Base-by-base conservation (phyloP, 37 sponge, comb jelly and placozoan species). In the Eunapius fragilis region DNA sequence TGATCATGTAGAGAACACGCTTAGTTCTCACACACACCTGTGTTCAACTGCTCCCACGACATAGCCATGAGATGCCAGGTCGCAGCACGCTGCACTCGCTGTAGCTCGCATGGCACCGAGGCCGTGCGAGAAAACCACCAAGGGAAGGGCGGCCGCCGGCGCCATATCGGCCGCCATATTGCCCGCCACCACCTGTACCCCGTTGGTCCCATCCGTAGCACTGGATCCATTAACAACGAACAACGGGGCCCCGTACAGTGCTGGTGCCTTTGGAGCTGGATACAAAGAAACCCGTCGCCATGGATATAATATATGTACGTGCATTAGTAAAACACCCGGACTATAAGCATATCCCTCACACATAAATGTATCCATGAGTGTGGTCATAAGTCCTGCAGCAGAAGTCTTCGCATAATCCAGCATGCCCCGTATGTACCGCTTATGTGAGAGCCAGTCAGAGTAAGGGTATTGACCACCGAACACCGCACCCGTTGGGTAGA, bases 21-120 rank as follows among this genome's bases (percentile, higher is more conserved):
- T 19, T 48, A 78, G 26, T 58, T 34, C n/a, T n/a, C n/a, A 25
- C 67, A n/a, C 87, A 13, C 30, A 89, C 89, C 78, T 91, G 81
- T 91, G 92, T 31, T 91, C 92, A 41, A 91, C 70, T 31, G 87
- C 68, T 36, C 87, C 87, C 68, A 87, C 87, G 0, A 91, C 75
- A 36, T 91, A 91, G 71, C 92, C 92, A 48, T 91, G 87, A 45
- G 92, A 91, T 17, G 92, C 92, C 33, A 91, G 81, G 45, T 91
- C 92, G 86, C 87, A 91, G 70, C 81, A 86, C 11, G 86, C 70
- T 1, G 71, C 74, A 68, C 73, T 78, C 36, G 79, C 83, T 14
- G 31, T 58, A 37, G 77, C 77, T 58, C 87, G 71, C 80, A 82
- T 91, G 33, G 70, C 79, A 3, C 71, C 74, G 71, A 91, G 27